Conservation (phyloP, 2,888 invertebrate genomes). For the Parnassius smintheus region DNA sequence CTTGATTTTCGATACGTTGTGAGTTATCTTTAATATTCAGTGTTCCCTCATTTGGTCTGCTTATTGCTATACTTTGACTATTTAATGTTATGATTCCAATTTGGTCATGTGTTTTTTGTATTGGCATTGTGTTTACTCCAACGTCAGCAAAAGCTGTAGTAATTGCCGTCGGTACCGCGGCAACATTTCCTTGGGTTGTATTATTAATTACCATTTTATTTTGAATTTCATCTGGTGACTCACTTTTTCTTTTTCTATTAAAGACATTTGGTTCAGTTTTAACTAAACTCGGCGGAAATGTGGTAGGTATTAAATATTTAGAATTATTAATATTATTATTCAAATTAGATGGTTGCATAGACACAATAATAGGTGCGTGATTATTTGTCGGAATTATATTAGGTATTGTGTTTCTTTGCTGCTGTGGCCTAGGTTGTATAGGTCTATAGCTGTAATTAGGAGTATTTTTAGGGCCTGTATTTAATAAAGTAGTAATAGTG, state of each 20-base stretch:
- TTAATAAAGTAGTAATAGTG: constrained; percentile 36
- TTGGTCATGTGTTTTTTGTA: constrained; percentile 38
- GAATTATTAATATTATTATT: constrained; percentile 22
- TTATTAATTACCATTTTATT: constrained; percentile 40
- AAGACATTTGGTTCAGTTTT: constrained; percentile 34
- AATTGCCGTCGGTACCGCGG: constrained; percentile 32
- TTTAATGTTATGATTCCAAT: constrained; percentile 28
- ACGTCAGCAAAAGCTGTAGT: constrained; percentile 28
- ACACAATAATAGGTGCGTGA: constrained; percentile 7
- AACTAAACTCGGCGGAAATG: constrained; percentile 22
- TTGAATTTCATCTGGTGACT: constrained; percentile 61
- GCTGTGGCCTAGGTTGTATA: constrained; percentile 56
- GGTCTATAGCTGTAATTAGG: constrained; percentile 50
- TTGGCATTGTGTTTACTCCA: constrained; percentile 32
- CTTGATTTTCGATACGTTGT: constrained; percentile 24
- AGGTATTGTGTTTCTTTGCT: constrained; percentile 31
- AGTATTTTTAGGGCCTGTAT: constrained; percentile 38
- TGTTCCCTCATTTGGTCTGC: neutral
- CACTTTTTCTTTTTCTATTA: constrained; percentile 63
- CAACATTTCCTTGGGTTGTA: constrained; percentile 6
- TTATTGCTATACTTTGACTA: constrained; percentile 24
- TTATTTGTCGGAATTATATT: constrained; percentile 26
- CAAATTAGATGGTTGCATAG: constrained; percentile 22
- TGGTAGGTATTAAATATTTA: constrained; percentile 23
- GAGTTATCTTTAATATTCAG: constrained; percentile 8